Conservation (phyloP, 1,140 invertebrate genomes). For the Leptestheria dahalacensis region DNA sequence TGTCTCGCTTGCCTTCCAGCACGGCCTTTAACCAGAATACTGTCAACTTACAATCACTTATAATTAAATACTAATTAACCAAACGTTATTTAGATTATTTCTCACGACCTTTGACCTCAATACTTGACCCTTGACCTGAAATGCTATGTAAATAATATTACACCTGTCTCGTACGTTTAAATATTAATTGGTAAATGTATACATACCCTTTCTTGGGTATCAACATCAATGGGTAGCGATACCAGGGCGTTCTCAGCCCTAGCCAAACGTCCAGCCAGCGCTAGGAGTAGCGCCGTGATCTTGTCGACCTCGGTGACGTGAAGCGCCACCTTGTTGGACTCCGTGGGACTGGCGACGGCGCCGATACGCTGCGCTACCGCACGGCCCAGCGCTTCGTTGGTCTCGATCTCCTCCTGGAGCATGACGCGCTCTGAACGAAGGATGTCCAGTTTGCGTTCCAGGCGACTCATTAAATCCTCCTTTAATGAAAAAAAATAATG, state of each 20-base stretch:
- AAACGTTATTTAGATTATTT: no score
- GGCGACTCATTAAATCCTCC: constrained; percentile 61
- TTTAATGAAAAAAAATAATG: constrained; percentile 27
- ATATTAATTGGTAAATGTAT: neutral
- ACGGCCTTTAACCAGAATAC: constrained; percentile 41
- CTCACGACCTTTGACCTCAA: no score
- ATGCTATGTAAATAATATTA: no score
- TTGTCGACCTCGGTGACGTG: constrained; percentile 76
- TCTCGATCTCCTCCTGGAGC: constrained; percentile 53
- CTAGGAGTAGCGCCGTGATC: constrained; percentile 68
- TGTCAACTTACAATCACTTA: no score
- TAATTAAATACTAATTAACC: no score
- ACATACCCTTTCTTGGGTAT: constrained; percentile 49
- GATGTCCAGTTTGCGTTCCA: constrained; percentile 60
- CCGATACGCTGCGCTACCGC: constrained; percentile 45
- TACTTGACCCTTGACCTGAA: no score
- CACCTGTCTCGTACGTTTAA: no score
- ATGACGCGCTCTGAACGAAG: constrained; percentile 55
- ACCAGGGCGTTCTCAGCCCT: constrained; percentile 62
- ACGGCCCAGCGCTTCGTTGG: constrained; percentile 58
- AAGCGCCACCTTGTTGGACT: constrained; percentile 63
- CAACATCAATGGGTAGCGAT: constrained; percentile 37
- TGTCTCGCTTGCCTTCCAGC: constrained; percentile 59
- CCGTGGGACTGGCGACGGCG: constrained; percentile 47
- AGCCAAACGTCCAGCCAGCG: constrained; percentile 62